Evolutionary conservation across 2,888 invertebrate species (phyloP), one percentile per base, ranked within the genome.

Genomic region (Limenitis camilla): DNA sequence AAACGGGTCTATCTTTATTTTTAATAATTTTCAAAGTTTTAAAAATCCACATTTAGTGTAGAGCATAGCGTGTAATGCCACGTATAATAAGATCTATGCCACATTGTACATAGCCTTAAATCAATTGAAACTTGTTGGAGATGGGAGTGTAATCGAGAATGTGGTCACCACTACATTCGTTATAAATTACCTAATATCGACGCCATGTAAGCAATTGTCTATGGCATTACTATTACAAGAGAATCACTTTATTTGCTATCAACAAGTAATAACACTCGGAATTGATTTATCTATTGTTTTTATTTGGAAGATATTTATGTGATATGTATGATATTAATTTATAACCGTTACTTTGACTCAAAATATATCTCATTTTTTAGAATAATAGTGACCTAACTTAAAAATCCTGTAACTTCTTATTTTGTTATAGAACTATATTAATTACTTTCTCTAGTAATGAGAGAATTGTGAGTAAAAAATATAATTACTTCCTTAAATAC

Each of bases 91-190:
- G 48, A 53, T 55, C 60, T 57, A 60, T 54, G 56, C 48, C 46
- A 55, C 53, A 60, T 53, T 43, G 49, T 58, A 65, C 60, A 60
- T 51, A 57, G 61, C 55, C 53, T 61, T 67, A 68, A 64, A 68
- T 68, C 66, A 68, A 68, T 68, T 68, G 64, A 64, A 61, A 59
- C 62, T 60, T 58, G 57, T 62, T 60, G 56, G 56, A 59, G 62
- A 67, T 63, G 40, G 29, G 30, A 60, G 54, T 57, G 55, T 62
- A 63, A 67, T 67, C 63, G 56, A 62, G 55, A 63, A 61, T 60
- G 59, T 49, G 42, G 46, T 36, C 48, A 51, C 57, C 58, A 56
- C 60, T 59, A 52, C 40, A 50, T 55, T 48, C 50, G 40, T 40
- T 50, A 53, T 43, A 53, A 50, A 56, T 48, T 53, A 53, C 47